phyloP scores from a whole-genome alignment of 1,140 invertebrate genomes.

The Bilobella aurantiaca region DNA sequence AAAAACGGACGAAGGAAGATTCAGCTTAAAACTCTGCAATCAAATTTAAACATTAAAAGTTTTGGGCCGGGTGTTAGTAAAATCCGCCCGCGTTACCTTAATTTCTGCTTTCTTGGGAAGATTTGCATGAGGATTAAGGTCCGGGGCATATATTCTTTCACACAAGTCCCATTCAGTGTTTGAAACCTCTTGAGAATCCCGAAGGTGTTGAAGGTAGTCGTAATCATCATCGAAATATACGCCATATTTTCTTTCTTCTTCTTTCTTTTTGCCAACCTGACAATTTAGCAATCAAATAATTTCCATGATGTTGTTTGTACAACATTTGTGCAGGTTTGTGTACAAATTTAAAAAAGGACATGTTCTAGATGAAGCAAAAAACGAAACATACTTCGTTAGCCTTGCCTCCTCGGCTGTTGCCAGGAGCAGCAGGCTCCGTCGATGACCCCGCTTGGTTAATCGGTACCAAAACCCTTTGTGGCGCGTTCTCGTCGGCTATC shows the following conservation, averaged over 20 bases:
- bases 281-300: not conserved
- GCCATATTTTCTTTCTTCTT: conserved; percentile 74
- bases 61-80: too few species aligned
- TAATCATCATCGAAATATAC: conserved; percentile 94
- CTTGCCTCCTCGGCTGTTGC: not conserved
- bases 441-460: conserved; percentile 38
- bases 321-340: too few species aligned
- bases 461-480: conserved; percentile 70
- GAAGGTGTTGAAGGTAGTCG: conserved; percentile 87
- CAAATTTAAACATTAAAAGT: conserved; percentile 2
- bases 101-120: not conserved
- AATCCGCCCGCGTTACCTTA: conserved; percentile 10
- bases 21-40: conserved; percentile 46
- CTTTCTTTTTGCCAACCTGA: conserved; percentile 37
- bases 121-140: conserved; percentile 10
- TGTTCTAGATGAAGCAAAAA: too few species aligned
- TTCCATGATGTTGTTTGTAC: too few species aligned
- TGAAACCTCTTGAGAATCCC: conserved; percentile 48
- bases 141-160: conserved; percentile 35
- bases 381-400: not conserved
- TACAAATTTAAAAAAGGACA: too few species aligned
- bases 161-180: conserved; percentile 39
- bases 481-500: conserved; percentile 72
- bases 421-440: not conserved
- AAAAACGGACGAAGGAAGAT: conserved; percentile 81